A percentile compares a stretch with the other conserved stretches of the same genome.
Evolutionary conservation across 2,113 vertebrate genomes (phyloP).

Genomic region (Dasyprocta punctata): DNA sequence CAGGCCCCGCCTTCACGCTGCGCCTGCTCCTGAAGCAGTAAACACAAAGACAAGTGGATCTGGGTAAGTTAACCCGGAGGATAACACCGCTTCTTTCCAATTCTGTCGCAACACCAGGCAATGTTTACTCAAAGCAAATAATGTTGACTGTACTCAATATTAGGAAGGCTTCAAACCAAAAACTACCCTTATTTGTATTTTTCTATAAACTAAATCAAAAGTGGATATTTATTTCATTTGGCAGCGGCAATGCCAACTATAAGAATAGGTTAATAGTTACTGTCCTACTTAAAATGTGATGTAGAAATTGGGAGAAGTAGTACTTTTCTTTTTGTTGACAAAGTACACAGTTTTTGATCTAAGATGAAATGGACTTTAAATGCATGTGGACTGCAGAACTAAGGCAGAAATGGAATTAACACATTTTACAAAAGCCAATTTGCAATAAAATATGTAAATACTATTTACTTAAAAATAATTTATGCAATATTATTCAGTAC

Average conservation of each 20-base stretch:
- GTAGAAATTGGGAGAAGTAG: background rate
- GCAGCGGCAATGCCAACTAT: background rate
- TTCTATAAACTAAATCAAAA: constrained; percentile 24
- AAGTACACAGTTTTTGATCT: constrained; percentile 37
- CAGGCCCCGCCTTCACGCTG: background rate
- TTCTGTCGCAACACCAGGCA: background rate
- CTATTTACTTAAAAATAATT: background rate
- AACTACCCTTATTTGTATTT: background rate
- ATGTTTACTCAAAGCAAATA: background rate
- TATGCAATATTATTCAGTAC: background rate
- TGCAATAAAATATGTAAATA: background rate
- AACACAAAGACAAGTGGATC: background rate
- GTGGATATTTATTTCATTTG: background rate
- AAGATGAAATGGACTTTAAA: constrained; percentile 29
- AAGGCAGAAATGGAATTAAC: background rate
- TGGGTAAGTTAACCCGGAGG: background rate
- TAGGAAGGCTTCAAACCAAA: constrained; percentile 35
- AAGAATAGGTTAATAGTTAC: background rate
- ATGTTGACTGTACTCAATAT: background rate
- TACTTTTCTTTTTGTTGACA: constrained; percentile 34
- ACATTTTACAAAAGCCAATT: background rate
- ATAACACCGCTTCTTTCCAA: background rate
- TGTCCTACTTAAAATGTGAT: background rate
- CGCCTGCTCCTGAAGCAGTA: background rate
- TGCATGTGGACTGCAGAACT: background rate